Evolutionary conservation across 2,113 vertebrate species (phyloP).

Genomic region (Rhombomys opimus): DNA sequence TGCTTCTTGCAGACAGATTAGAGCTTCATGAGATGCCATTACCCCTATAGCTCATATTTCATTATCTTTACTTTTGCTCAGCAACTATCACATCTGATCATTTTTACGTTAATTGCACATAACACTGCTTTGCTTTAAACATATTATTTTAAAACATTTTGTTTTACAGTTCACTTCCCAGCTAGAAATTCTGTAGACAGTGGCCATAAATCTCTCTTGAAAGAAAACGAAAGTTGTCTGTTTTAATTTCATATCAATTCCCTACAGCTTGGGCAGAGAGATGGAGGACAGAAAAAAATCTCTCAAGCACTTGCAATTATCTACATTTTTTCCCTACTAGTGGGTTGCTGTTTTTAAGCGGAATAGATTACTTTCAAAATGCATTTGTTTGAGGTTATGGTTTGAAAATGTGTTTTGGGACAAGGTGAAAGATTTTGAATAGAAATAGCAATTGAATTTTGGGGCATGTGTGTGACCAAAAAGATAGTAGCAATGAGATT

Average conservation of each 20-base stretch:
- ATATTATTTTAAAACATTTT: slow-evolving; percentile 79
- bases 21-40: slow-evolving; percentile 39
- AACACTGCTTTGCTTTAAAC: slow-evolving; percentile 75
- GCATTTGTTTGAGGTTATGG: background rate
- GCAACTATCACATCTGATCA: slow-evolving; percentile 77
- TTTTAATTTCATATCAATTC: slow-evolving; percentile 79
- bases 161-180: slow-evolving; percentile 72
- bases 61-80: slow-evolving; percentile 62
- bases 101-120: slow-evolving; percentile 75
- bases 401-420: slow-evolving; percentile 21
- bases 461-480: background rate
- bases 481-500: background rate
- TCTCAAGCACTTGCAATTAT: slow-evolving; percentile 28
- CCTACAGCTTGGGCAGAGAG: slow-evolving; percentile 27
- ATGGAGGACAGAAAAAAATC: slow-evolving; percentile 16
- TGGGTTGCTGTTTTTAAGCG: background rate
- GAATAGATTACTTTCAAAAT: slow-evolving; percentile 49
- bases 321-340: background rate
- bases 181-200: slow-evolving; percentile 74
- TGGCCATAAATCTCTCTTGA: slow-evolving; percentile 79
- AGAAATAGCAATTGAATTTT: slow-evolving; percentile 57
- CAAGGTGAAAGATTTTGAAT: slow-evolving; percentile 38
- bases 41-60: slow-evolving; percentile 50
- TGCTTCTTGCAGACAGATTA: slow-evolving; percentile 45
- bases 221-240: slow-evolving; percentile 80